These are phyloP conservation scores for Scaptodrosophila latifasciaeformis DNA, from an alignment of 2,888 invertebrate species.

Conservation along the genomic window DNA sequence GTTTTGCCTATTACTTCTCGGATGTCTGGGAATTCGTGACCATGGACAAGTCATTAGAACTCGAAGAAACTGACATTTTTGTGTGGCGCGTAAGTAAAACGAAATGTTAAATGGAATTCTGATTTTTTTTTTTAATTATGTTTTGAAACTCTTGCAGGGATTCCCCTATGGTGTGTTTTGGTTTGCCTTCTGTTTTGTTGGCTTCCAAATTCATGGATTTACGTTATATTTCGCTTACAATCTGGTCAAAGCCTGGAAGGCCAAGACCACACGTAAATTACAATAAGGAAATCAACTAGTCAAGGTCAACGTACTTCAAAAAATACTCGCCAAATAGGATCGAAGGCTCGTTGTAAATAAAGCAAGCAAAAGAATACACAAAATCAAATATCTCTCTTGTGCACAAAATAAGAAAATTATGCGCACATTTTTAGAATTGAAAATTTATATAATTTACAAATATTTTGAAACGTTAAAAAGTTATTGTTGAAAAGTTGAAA, in stretches of 20 bases:
- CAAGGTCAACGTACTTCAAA: slow-evolving; percentile 33
- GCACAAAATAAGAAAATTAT: slow-evolving; percentile 31
- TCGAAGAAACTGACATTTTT: slow-evolving; percentile 81
- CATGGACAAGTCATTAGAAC: slow-evolving; percentile 77
- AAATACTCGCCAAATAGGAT: slow-evolving; percentile 62
- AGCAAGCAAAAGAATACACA: slow-evolving; percentile 16
- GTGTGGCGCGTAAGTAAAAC: slow-evolving; percentile 87
- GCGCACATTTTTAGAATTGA: slow-evolving; percentile 42
- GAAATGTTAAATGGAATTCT: not conserved
- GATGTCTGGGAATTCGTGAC: slow-evolving; percentile 89
- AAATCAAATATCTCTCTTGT: slow-evolving; percentile 40
- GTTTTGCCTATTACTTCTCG: slow-evolving; percentile 85
- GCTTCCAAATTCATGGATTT: slow-evolving; percentile 91
- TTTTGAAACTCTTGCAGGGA: no score
- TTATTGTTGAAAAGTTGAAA: slow-evolving; percentile 61
- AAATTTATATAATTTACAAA: not conserved
- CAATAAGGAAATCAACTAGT: slow-evolving; percentile 75
- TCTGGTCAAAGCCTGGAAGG: slow-evolving; percentile 88
- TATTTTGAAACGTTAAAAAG: slow-evolving; percentile 42
- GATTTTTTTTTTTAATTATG: not conserved
- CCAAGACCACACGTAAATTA: slow-evolving; percentile 82
- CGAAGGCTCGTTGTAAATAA: slow-evolving; percentile 61
- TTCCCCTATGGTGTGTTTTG: slow-evolving; percentile 94
- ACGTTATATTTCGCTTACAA: slow-evolving; percentile 90
- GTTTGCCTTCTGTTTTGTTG: slow-evolving; percentile 92